phyloP scores from a whole-genome alignment of 2,113 vertebrate species.

The Xyliphius kryptos region DNA sequence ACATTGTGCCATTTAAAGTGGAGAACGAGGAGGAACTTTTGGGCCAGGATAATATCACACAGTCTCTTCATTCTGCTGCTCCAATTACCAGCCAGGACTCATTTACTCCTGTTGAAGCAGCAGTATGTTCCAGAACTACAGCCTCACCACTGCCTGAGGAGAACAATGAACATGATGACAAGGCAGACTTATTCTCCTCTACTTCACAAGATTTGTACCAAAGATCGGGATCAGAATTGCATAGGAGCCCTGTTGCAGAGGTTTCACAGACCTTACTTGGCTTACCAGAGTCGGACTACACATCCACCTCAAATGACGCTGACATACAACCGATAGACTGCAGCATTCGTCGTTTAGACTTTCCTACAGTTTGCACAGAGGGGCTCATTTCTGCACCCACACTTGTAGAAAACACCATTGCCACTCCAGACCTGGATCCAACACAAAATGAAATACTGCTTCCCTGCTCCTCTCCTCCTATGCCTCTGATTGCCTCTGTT shows the following conservation, averaged over 20 bases:
- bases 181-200: slow-evolving; percentile 58
- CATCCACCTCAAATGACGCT: slow-evolving; percentile 11
- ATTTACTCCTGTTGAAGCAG: slow-evolving; percentile 29
- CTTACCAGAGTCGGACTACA: slow-evolving; percentile 12
- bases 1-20: slow-evolving; percentile 35
- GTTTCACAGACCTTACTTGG: slow-evolving; percentile 27
- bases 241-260: slow-evolving; percentile 59
- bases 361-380: slow-evolving; percentile 2
- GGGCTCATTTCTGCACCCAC: background rate
- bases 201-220: slow-evolving; percentile 59
- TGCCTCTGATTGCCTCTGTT: slow-evolving; percentile 41
- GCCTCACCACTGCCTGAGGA: slow-evolving; percentile 32
- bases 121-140: slow-evolving; percentile 43
- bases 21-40: slow-evolving; percentile 34
- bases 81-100: slow-evolving; percentile 16
- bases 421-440: slow-evolving; percentile 39
- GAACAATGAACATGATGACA: slow-evolving; percentile 59
- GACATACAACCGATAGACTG: slow-evolving; percentile 21
- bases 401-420: slow-evolving; percentile 41
- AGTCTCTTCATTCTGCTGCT: slow-evolving; percentile 3
- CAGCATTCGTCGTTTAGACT: slow-evolving; percentile 9
- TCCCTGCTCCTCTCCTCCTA: slow-evolving; percentile 43
- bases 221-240: slow-evolving; percentile 48
- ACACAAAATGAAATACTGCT: slow-evolving; percentile 44
- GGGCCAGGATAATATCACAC: background rate